phyloP scores from a whole-genome alignment of 2,113 vertebrate species.

The Spermophilus dauricus region DNA sequence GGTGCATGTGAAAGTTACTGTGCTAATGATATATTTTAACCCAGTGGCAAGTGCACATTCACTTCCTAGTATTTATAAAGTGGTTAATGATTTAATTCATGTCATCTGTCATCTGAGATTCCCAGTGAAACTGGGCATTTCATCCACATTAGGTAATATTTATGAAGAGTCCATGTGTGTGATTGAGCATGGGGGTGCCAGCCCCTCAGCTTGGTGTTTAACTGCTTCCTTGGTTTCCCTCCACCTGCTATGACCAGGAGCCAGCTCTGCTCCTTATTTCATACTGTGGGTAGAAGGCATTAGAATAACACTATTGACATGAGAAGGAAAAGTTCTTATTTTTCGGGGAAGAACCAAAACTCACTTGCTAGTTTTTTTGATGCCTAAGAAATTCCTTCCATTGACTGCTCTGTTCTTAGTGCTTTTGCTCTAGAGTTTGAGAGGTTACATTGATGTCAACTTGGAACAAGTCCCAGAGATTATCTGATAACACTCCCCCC shows the following conservation, averaged over 20 bases:
- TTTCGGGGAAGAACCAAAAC: background rate
- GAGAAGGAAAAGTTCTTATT: background rate
- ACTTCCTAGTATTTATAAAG: constrained; percentile 40
- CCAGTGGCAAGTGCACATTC: background rate
- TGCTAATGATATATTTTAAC: background rate
- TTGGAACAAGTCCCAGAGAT: background rate
- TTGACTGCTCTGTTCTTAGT: background rate
- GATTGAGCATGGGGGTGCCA: background rate
- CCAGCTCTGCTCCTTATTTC: constrained; percentile 23
- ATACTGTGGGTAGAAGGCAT: background rate
- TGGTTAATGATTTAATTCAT: constrained; percentile 50
- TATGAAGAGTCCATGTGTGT: background rate
- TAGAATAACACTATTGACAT: constrained; percentile 16
- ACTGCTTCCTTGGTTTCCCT: constrained; percentile 6
- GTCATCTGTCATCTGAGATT: background rate
- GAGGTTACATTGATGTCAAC: background rate
- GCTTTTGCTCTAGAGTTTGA: background rate
- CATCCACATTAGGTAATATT: background rate
- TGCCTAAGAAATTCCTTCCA: background rate
- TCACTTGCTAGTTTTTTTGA: background rate
- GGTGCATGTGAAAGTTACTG: background rate
- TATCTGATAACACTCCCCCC: background rate
- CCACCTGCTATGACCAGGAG: background rate
- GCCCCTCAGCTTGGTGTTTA: background rate
- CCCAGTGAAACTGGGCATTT: background rate